Base-by-base conservation (phyloP, 2,888 invertebrate genomes). In the Neoascia interrupta region DNA sequence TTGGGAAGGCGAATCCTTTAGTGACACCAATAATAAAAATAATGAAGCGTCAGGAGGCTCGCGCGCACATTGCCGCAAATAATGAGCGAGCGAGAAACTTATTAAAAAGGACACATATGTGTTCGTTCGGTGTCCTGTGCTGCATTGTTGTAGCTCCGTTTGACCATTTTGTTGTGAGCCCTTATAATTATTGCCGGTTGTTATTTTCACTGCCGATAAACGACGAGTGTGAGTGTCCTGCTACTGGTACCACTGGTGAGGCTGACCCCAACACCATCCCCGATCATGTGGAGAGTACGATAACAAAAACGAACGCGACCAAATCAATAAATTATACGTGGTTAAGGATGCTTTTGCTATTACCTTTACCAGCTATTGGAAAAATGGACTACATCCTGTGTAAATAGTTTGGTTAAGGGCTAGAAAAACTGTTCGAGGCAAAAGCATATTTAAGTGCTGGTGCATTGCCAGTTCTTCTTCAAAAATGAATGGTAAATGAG, bases 1-100 rank as follows among this genome's bases (percentile, higher is more conserved):
- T n/a, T 21, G 43, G 60, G 43, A 21, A 19, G 16, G 43, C 15
- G 53, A 70, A 64, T 60, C 60, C 70, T 76, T 70, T 64, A 39
- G 64, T 70, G 72, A 60, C 58, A 79, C 73, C 47, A 79, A 79
- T 66, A 61, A 68, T 73, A 68, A 68, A 73, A 68, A 36, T 73
- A 79, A 79, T 79, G 79, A 79, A 79, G 79, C 73, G 73, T 69
- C 69, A 34, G 74, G 74, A 49, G 21, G 47, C 49, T 34, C 47
- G 53, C 11, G 23, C 45, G 18, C 58, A 19, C 56, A n/a, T 43
- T 56, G 15, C 53, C 68, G 66, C 76, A 64, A 60, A 72, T 72
- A 66, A 66, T 72, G 76, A 76, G 60, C 47, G 23, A 45, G 13
- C n/a, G 34, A 60, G 36, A 54, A 70, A 70, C 60, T 76, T 60